Percentiles rank a stretch among this genome's conserved stretches.
These are phyloP conservation scores for Brachyrhaphis roseni DNA, from an alignment of 2,797 vertebrate species.

Conservation along the genomic window DNA sequence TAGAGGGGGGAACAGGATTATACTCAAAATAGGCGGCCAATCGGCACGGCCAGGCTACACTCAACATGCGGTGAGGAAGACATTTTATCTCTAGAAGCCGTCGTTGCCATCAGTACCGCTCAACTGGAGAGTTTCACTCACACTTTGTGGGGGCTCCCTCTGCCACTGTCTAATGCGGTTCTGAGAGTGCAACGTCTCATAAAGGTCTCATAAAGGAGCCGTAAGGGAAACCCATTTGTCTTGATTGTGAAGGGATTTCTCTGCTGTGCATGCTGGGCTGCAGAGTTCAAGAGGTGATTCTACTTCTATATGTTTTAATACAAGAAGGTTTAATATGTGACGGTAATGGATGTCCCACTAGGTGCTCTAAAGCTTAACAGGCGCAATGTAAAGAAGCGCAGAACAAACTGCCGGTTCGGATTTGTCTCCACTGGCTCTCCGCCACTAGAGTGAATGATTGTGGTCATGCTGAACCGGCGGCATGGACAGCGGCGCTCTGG, in stretches of 20 bases:
- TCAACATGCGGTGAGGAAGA: not conserved
- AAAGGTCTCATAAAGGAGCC: slow-evolving; percentile 31
- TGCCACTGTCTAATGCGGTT: slow-evolving; percentile 47
- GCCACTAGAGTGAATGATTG: slow-evolving; percentile 45
- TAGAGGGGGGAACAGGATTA: not conserved
- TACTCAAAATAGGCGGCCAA: slow-evolving; percentile 1
- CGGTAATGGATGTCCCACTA: slow-evolving; percentile 20
- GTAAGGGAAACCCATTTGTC: slow-evolving; percentile 45
- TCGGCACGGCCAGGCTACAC: not conserved
- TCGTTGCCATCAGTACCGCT: slow-evolving; percentile 4
- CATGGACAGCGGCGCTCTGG: slow-evolving; percentile 45
- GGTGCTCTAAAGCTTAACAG: slow-evolving; percentile 29
- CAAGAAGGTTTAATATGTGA: slow-evolving; percentile 11
- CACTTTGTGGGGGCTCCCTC: slow-evolving; percentile 29
- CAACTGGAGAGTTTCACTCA: slow-evolving; percentile 26
- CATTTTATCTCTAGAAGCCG: slow-evolving; percentile 10
- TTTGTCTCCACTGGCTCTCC: slow-evolving; percentile 41
- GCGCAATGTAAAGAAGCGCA: slow-evolving; percentile 28
- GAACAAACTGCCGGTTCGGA: slow-evolving; percentile 50
- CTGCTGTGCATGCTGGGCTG: slow-evolving; percentile 14
- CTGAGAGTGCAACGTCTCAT: slow-evolving; percentile 31
- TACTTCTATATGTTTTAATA: slow-evolving; percentile 26
- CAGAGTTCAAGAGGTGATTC: slow-evolving; percentile 27
- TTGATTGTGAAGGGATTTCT: slow-evolving; percentile 21
- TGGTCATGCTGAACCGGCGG: slow-evolving; percentile 41